Conservation (phyloP, 2,113 vertebrate species). For the Brevimyrus niger region DNA sequence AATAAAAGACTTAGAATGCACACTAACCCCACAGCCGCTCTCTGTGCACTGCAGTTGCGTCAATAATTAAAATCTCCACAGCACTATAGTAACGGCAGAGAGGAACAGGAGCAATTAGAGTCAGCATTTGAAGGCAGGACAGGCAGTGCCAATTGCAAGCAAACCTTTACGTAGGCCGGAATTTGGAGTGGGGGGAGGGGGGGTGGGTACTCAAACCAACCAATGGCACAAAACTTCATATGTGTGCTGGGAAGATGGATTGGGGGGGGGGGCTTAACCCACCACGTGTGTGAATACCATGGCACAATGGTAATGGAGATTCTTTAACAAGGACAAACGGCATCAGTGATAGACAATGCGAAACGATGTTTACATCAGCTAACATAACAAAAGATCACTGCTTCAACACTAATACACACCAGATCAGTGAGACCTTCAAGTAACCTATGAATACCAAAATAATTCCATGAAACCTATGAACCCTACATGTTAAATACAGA, state of each 20-base stretch:
- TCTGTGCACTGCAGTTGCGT: background rate
- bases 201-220: background rate
- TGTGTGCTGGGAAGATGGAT: background rate
- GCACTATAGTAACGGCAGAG: background rate
- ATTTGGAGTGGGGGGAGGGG: background rate
- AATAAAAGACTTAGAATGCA: background rate
- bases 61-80: slow-evolving; percentile 4
- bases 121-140: background rate
- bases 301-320: background rate
- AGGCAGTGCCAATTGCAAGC: background rate
- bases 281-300: background rate
- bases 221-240: background rate
- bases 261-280: background rate
- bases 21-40: background rate
- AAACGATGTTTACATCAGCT: background rate
- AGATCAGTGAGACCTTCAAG: background rate
- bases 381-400: background rate
- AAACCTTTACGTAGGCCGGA: too few species aligned
- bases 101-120: background rate
- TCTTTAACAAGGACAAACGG: background rate
- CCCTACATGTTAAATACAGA: background rate
- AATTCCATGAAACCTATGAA: background rate
- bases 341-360: background rate
- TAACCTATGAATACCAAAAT: background rate
- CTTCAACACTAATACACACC: background rate